phyloP scores from a whole-genome alignment of 2,888 invertebrate species.

The Diarsia rubi region DNA sequence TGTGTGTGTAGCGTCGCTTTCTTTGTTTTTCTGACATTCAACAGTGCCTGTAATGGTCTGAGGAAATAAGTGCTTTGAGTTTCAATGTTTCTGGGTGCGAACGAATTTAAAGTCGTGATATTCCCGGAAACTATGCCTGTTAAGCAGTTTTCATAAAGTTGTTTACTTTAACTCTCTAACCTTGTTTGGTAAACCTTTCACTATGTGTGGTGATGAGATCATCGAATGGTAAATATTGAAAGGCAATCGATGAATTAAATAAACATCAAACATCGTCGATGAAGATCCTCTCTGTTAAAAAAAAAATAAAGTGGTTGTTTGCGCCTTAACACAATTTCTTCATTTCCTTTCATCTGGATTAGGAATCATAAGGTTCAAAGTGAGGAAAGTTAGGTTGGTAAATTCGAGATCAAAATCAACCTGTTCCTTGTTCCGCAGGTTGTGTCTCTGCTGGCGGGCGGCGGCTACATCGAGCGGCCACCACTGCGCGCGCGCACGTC shows the following conservation, averaged over 20 bases:
- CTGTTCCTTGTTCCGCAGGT: slow-evolving; percentile 82
- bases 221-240: slow-evolving; percentile 1
- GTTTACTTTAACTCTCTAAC: neutral
- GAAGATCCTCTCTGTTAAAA: neutral
- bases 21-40: too few species aligned
- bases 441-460: slow-evolving; percentile 85
- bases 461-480: slow-evolving; percentile 84
- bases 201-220: neutral
- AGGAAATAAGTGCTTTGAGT: too few species aligned
- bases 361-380: neutral
- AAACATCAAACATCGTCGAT: neutral
- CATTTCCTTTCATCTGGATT: neutral
- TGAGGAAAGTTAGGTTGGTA: neutral
- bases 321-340: neutral
- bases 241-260: neutral
- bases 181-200: slow-evolving; percentile 21
- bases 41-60: too few species aligned
- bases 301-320: neutral
- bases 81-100: neutral
- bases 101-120: neutral
- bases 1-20: too few species aligned
- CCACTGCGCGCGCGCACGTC: slow-evolving; percentile 85
- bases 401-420: neutral
- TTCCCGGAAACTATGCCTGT: neutral
- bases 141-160: neutral